These are phyloP conservation scores for Exocentrus adspersus DNA, from an alignment of 2,888 invertebrate genomes.

Conservation along the genomic window DNA sequence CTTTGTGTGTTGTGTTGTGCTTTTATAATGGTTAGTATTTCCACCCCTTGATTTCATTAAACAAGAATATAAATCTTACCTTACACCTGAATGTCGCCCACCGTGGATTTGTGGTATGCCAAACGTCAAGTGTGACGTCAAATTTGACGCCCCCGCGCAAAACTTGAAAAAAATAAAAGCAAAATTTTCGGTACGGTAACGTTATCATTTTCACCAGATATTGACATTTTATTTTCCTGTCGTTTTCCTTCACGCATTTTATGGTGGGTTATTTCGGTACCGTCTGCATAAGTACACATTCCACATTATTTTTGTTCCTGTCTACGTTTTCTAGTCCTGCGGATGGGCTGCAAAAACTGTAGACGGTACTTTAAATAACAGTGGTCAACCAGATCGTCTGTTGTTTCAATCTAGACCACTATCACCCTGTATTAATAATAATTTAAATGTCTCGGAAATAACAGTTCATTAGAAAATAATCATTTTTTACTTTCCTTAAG, in stretches of 20 bases:
- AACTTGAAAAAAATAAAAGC: slow-evolving; percentile 49
- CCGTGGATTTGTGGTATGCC: slow-evolving; percentile 54
- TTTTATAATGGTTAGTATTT: slow-evolving; percentile 41
- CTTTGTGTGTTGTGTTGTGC: slow-evolving; percentile 36
- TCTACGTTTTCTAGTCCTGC: slow-evolving; percentile 6
- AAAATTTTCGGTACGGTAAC: slow-evolving; percentile 26
- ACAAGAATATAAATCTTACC: slow-evolving; percentile 19
- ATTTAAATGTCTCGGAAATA: too few species aligned
- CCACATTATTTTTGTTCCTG: background rate
- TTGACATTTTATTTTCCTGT: slow-evolving; percentile 19
- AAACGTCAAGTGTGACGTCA: slow-evolving; percentile 59
- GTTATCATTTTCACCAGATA: slow-evolving; percentile 3
- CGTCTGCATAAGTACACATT: background rate
- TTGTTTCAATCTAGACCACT: too few species aligned
- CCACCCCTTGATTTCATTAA: slow-evolving; percentile 9
- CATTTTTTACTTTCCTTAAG: too few species aligned
- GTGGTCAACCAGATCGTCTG: too few species aligned
- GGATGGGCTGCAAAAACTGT: too few species aligned
- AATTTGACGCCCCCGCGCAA: slow-evolving; percentile 53
- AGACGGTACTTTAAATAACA: too few species aligned
- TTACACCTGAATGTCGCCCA: slow-evolving; percentile 52
- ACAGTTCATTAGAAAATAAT: too few species aligned
- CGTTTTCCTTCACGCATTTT: slow-evolving; percentile 9
- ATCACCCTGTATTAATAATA: too few species aligned
- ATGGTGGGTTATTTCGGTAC: background rate